Evolutionary conservation across 2,797 vertebrate species (phyloP).

Genomic region (Tapirus indicus): DNA sequence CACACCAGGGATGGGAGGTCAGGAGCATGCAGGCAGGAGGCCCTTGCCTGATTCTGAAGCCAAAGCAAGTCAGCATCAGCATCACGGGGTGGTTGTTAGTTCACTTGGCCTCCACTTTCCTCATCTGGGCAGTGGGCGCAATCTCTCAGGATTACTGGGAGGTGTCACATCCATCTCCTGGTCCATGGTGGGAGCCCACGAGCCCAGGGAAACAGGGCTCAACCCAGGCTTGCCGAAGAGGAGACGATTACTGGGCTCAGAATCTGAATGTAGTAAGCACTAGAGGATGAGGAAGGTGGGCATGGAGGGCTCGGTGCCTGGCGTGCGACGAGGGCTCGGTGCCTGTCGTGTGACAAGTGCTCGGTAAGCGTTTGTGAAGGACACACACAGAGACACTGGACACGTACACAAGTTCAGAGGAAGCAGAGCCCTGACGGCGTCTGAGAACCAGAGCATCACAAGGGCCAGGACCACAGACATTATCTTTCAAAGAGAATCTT

Average conservation of each 20-base stretch:
- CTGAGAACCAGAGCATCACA: background rate
- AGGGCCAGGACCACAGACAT: background rate
- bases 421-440: background rate
- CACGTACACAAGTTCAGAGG: background rate
- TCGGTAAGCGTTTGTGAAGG: background rate
- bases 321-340: fast-evolving
- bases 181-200: too few relatives aligned
- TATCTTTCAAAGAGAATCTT: background rate
- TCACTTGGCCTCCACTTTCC: background rate
- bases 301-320: too few relatives aligned
- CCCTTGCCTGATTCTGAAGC: background rate
- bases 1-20: too few relatives aligned
- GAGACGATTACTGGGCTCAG: background rate
- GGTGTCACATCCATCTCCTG: background rate
- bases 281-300: background rate
- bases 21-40: background rate
- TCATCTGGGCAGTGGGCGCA: fast-evolving
- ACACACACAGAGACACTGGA: background rate
- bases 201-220: background rate
- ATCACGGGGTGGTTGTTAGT: fast-evolving
- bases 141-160: background rate
- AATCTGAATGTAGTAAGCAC: background rate
- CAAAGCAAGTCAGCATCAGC: background rate
- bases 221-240: background rate
- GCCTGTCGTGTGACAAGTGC: too few relatives aligned